Base-by-base conservation (phyloP, 2,113 vertebrate species). In the Lasiurus cinereus region DNA sequence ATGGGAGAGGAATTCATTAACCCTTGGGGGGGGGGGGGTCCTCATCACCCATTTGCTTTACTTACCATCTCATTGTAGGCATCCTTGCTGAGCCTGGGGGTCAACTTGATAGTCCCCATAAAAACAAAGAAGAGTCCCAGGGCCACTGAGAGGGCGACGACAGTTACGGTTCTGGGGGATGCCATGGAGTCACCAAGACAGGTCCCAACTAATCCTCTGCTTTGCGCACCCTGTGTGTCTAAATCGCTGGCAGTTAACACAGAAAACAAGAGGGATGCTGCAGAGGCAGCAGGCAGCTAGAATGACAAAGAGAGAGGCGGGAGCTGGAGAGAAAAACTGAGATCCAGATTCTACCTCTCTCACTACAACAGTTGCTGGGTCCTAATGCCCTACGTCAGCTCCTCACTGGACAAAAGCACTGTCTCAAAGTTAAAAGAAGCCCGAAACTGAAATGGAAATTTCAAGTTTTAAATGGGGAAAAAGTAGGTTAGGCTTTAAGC, bases 31-130 rank as follows among this genome's bases (percentile, higher is more conserved):
- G 83, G 72, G 59, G 48, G 83, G 84, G 77, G 70, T 72, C 91
- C 86, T 97, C 62, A 13, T n/a, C 43, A 62, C 93, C 92, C 59
- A 0, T 4, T 62, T 18, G 92, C 87, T 27, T 69, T 54, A 98
- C 99, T 99, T 98, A 99, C 99, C 99, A 99, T 99, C 97, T 99
- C 99, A 73, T 98, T 99, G 98, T 99, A 99, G 8, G 99, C 99
- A 95, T 99, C 99, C 98, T 99, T 99, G 98, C 99, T 99, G 95
- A 99, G 98, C 80, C 99, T 98, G 6, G 99, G 99, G 2, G 99
- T 99, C 97, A 99, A 98, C 92, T 99, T 99, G 97, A 99, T 99
- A 91, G 99, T 99, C 27, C 99, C 99, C 99, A 99, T 99, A 39
- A 99, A 99, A 77, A 99, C 99, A 76, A 99, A 99, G 97, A 99